Percentiles rank a stretch among this genome's conserved stretches.
These are phyloP conservation scores for Harpalus rufipes DNA, from an alignment of 2,888 invertebrate species.

Conservation along the genomic window DNA sequence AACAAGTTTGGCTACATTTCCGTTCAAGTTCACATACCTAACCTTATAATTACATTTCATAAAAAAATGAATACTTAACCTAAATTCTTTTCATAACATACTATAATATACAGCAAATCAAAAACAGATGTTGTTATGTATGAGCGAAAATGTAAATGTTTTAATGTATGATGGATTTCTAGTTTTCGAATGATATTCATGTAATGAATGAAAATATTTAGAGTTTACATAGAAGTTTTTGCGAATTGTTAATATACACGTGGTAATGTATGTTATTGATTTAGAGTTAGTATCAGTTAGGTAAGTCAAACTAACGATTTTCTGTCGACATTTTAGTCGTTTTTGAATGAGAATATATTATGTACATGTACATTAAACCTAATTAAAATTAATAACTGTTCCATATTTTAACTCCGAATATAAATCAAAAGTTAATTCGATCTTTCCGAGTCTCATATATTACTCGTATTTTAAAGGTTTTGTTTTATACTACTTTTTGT, in stretches of 20 bases:
- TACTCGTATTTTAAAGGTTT: no score
- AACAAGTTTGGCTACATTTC: conserved; percentile 4
- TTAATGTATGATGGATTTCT: conserved; percentile 11
- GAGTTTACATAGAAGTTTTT: not conserved
- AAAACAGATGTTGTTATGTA: not conserved
- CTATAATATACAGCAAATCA: not conserved
- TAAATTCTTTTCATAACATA: not conserved
- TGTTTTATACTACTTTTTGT: no score
- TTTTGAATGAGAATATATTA: not conserved
- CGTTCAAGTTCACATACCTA: not conserved
- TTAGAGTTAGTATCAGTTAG: conserved; percentile 1
- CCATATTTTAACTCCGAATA: no score
- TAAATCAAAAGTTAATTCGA: no score
- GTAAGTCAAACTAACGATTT: not conserved
- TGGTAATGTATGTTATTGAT: not conserved
- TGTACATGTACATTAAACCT: no score
- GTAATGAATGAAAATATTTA: conserved; percentile 20
- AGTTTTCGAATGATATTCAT: conserved; percentile 12
- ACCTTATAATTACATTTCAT: not conserved
- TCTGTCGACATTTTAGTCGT: not conserved
- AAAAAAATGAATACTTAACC: conserved; percentile 10
- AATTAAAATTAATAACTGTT: no score
- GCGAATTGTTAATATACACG: conserved; percentile 16
- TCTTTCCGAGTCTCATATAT: no score
- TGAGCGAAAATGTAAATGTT: not conserved